Conservation (phyloP, 2,888 invertebrate species). For the Drosophila fulvimacula region DNA sequence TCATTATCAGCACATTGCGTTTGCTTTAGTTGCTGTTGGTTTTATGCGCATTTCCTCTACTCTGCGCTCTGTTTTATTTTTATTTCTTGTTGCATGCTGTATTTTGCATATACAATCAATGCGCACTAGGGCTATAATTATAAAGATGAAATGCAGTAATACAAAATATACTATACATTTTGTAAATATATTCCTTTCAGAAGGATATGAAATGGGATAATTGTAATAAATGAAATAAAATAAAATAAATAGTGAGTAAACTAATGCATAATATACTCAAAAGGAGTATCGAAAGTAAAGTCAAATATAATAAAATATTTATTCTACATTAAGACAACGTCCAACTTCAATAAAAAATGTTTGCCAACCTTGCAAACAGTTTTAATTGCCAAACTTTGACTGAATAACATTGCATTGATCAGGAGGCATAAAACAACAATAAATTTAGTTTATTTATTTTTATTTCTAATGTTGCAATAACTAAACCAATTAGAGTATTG, state of each 20-base stretch:
- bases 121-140: constrained; percentile 10
- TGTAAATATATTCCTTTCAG: constrained; percentile 1
- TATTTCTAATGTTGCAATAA: constrained; percentile 3
- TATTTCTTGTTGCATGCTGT: not conserved
- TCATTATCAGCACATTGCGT: constrained; percentile 74
- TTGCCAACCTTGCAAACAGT: not conserved
- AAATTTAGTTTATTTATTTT: not conserved
- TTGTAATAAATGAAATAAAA: not conserved
- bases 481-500: constrained; percentile 4
- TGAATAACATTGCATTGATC: not conserved
- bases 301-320: not conserved
- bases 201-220: not conserved
- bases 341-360: not conserved
- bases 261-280: too few species aligned
- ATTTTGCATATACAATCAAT: not conserved
- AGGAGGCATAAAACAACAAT: not conserved
- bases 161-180: constrained; percentile 2
- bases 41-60: constrained; percentile 14
- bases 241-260: too few species aligned
- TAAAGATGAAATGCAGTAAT: constrained; percentile 9
- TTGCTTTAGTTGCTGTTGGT: constrained; percentile 32
- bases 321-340: not conserved
- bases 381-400: not conserved
- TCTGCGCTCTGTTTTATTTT: not conserved
- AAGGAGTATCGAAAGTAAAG: not conserved